A percentile compares a stretch with the other conserved stretches of the same genome.
These are phyloP conservation scores for Dicycla oo DNA, from an alignment of 2,888 invertebrate species.

Conservation along the genomic window DNA sequence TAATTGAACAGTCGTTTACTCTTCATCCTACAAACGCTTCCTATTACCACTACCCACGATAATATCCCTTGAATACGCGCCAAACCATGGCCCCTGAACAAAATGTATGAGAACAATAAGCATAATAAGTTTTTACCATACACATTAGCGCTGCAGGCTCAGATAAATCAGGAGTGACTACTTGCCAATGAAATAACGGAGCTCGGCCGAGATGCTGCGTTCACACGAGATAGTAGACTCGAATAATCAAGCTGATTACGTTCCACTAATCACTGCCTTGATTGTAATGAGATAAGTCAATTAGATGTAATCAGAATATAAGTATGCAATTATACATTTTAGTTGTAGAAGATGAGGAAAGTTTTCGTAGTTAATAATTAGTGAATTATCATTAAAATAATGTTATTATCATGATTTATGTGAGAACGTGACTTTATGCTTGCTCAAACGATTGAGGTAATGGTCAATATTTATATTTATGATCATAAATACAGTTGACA, in stretches of 20 bases:
- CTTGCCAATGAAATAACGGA: constrained; percentile 78
- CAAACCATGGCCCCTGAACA: neutral
- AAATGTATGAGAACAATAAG: constrained; percentile 45
- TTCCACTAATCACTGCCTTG: constrained; percentile 49
- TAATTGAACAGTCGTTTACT: neutral
- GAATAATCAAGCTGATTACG: constrained; percentile 52
- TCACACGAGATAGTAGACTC: constrained; percentile 56
- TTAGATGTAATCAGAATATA: constrained; percentile 52
- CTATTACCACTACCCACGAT: neutral
- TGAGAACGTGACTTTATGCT: constrained; percentile 18
- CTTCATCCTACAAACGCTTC: neutral
- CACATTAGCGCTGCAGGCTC: constrained; percentile 63
- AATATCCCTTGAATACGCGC: neutral
- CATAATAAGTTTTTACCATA: constrained; percentile 72
- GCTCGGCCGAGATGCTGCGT: constrained; percentile 61
- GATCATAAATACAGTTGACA: constrained; percentile 8
- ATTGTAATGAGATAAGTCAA: constrained; percentile 53
- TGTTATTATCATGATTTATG: constrained; percentile 30
- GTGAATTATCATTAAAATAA: constrained; percentile 27
- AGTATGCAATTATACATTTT: constrained; percentile 43
- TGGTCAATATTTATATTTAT: neutral
- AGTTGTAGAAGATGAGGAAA: constrained; percentile 22
- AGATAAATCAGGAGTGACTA: constrained; percentile 77
- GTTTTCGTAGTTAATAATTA: constrained; percentile 33
- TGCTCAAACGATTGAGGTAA: neutral